Evolutionary conservation across 2,888 invertebrate genomes (phyloP).

Genomic region (Synanthedon formicaeformis): DNA sequence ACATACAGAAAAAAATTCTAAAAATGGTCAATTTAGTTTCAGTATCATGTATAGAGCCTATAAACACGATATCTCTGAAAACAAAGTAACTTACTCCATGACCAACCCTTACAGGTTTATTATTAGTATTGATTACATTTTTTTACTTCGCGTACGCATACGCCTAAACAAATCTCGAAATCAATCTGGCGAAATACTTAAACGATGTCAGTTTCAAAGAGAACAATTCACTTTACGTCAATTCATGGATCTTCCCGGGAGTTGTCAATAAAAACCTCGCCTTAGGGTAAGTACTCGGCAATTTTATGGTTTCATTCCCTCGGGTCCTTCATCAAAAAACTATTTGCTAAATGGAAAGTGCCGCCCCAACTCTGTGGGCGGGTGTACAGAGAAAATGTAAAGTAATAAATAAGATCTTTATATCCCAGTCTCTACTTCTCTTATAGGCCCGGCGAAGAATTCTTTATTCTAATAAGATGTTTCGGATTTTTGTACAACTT

Average conservation of each 20-base stretch:
- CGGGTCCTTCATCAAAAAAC: conserved; percentile 17
- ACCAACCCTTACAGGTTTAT: no score
- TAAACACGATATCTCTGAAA: no score
- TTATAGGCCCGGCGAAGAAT: neutral
- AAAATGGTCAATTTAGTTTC: no score
- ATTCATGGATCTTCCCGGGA: neutral
- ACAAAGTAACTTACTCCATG: no score
- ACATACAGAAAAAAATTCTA: no score
- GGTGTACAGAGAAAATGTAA: conserved; percentile 7
- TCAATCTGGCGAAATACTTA: neutral
- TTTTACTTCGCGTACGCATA: neutral
- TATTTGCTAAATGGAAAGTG: conserved; percentile 14
- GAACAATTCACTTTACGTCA: neutral
- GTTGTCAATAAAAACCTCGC: conserved; percentile 5
- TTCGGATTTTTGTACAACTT: no score
- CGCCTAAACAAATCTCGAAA: neutral
- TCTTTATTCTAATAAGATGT: no score
- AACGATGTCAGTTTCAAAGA: neutral
- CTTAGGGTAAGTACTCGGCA: conserved; percentile 2
- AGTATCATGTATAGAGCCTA: no score
- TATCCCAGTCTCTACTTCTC: neutral
- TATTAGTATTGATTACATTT: no score
- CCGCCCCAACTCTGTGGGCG: conserved; percentile 9
- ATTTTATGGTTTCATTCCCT: conserved; percentile 12
- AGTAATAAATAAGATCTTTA: conserved; percentile 9